A percentile compares a stretch with the other conserved stretches of the same genome.
These are phyloP conservation scores for Acipenser transmontanus DNA, from an alignment of 2,797 vertebrate genomes.

Conservation along the genomic window DNA sequence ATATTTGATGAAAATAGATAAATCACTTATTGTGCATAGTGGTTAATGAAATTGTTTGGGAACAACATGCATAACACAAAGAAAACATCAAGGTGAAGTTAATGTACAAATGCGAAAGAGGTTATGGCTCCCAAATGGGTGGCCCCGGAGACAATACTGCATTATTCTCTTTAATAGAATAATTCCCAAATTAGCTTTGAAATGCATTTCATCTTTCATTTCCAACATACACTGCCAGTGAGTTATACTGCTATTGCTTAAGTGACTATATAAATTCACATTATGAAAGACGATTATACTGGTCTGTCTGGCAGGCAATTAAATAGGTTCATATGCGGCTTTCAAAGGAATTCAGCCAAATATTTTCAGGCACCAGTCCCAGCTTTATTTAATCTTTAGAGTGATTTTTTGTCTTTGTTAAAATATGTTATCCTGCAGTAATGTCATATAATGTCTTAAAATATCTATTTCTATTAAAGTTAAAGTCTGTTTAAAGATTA, in stretches of 20 bases:
- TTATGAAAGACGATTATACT: conserved; percentile 79
- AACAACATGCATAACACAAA: too few relatives aligned
- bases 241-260: conserved; percentile 43
- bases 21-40: background rate
- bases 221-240: conserved; percentile 45
- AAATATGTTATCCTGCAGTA: conserved; percentile 64
- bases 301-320: conserved; percentile 83
- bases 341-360: conserved; percentile 76
- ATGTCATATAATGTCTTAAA: conserved; percentile 54
- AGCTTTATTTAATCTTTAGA: conserved; percentile 73
- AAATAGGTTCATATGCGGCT: conserved; percentile 80
- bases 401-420: conserved; percentile 63
- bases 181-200: conserved; percentile 8
- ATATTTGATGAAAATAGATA: background rate
- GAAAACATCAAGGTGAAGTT: too few relatives aligned
- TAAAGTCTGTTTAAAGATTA: conserved; percentile 27
- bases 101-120: too few relatives aligned
- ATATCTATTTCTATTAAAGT: conserved; percentile 39
- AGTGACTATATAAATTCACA: conserved; percentile 57
- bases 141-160: background rate
- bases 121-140: too few relatives aligned
- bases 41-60: background rate
- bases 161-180: background rate
- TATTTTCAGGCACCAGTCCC: conserved; percentile 73
- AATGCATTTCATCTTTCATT: conserved; percentile 34